A percentile compares a stretch with the other conserved stretches of the same genome.
Conservation (phyloP, 1,140 invertebrate genomes). For the Cotesia chilonis region DNA sequence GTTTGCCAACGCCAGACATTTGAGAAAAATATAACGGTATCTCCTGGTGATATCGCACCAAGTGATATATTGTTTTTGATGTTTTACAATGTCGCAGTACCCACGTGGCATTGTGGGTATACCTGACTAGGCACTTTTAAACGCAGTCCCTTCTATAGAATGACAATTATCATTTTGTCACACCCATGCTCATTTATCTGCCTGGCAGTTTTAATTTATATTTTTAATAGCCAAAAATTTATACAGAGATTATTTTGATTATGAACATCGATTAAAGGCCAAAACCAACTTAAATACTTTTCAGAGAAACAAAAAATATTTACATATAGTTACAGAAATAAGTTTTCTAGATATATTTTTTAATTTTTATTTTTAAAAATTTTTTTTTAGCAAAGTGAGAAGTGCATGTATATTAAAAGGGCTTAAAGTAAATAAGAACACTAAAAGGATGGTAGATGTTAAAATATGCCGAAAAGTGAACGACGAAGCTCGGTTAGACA, state of each 20-base stretch:
- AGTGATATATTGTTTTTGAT: conserved; percentile 16
- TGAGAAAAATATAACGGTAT: conserved; percentile 15
- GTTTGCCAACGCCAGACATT: conserved; percentile 14
- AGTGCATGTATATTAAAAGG: too few relatives aligned
- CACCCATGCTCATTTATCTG: neutral
- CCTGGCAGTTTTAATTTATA: neutral
- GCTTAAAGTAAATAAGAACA: conserved; percentile 2
- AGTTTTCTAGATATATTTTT: too few relatives aligned
- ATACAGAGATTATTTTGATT: too few relatives aligned
- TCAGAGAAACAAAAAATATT: too few relatives aligned
- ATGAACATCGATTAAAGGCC: too few relatives aligned
- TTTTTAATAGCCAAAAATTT: too few relatives aligned
- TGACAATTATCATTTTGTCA: neutral
- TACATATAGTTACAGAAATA: too few relatives aligned
- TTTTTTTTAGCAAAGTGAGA: too few relatives aligned
- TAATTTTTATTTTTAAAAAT: too few relatives aligned
- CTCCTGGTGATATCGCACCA: conserved; percentile 14
- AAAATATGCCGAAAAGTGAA: conserved; percentile 14
- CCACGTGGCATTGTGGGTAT: conserved; percentile 12
- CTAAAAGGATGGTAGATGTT: conserved; percentile 5
- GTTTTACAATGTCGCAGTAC: conserved; percentile 13
- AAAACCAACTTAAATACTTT: too few relatives aligned
- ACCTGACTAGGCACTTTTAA: conserved; percentile 15
- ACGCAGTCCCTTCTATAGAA: neutral
- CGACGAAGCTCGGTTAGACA: conserved; percentile 26